A percentile compares a stretch with the other conserved stretches of the same genome.
phyloP scores from a whole-genome alignment of 2,797 vertebrate genomes.

The Odontamblyopus lacepedii region DNA sequence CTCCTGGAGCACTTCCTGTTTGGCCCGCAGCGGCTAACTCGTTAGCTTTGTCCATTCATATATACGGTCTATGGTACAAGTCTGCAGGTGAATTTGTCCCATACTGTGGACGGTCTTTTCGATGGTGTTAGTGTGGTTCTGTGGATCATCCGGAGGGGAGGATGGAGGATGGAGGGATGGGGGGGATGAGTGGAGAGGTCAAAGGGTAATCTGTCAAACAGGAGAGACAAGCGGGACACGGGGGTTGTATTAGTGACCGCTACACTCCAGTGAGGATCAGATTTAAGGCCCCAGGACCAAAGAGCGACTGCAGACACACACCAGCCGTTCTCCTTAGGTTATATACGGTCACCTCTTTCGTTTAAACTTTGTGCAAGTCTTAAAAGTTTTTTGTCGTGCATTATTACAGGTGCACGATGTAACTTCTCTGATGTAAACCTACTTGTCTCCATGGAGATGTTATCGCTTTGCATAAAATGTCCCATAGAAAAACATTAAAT shows the following conservation, averaged over 20 bases:
- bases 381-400: no score
- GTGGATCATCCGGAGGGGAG: slow-evolving; percentile 1
- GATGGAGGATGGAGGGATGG: background rate
- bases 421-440: no score
- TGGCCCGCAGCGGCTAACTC: no score
- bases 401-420: no score
- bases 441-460: no score
- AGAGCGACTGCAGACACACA: background rate
- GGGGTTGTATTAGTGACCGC: slow-evolving; percentile 80
- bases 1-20: no score
- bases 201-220: slow-evolving; percentile 92
- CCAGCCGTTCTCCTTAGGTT: background rate
- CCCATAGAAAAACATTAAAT: no score
- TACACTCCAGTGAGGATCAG: slow-evolving; percentile 83
- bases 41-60: no score
- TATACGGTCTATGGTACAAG: no score
- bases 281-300: slow-evolving; percentile 59
- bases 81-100: no score
- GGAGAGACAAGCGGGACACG: slow-evolving; percentile 77
- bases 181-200: slow-evolving; percentile 65
- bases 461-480: no score
- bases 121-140: background rate
- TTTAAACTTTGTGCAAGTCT: slow-evolving; percentile 63
- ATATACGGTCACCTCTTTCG: background rate
- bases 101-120: background rate